Evolutionary conservation across 2,797 vertebrate genomes (phyloP).

Genomic region (Rhabdomys pumilio): DNA sequence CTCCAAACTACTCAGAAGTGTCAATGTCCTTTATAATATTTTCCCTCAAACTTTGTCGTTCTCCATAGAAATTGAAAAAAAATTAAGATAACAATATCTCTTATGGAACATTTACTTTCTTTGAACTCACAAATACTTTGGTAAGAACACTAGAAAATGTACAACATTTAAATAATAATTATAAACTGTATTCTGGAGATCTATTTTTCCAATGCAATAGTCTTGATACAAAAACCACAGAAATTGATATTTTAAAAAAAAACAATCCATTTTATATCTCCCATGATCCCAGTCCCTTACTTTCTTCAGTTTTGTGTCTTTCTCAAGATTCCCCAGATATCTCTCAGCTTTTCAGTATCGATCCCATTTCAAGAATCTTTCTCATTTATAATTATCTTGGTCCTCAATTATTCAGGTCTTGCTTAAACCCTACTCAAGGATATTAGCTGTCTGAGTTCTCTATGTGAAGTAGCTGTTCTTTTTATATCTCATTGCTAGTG

Average conservation of each 20-base stretch:
- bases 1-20: background rate
- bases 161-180: background rate
- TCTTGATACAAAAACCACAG: background rate
- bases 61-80: background rate
- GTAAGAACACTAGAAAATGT: background rate
- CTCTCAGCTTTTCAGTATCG: background rate
- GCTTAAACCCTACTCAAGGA: background rate
- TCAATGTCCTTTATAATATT: background rate
- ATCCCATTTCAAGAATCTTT: background rate
- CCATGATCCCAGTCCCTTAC: too few relatives aligned
- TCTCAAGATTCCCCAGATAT: background rate
- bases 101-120: background rate
- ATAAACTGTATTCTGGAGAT: background rate
- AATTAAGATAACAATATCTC: background rate
- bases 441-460: background rate
- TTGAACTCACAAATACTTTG: constrained; percentile 3
- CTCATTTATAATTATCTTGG: background rate
- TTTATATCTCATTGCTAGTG: background rate
- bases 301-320: background rate
- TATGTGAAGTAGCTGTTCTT: background rate
- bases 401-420: background rate
- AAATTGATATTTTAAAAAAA: background rate
- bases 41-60: background rate
- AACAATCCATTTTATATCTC: background rate
- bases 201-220: background rate